Conservation (phyloP, 2,888 invertebrate genomes). For the Parochlus steinenii region DNA sequence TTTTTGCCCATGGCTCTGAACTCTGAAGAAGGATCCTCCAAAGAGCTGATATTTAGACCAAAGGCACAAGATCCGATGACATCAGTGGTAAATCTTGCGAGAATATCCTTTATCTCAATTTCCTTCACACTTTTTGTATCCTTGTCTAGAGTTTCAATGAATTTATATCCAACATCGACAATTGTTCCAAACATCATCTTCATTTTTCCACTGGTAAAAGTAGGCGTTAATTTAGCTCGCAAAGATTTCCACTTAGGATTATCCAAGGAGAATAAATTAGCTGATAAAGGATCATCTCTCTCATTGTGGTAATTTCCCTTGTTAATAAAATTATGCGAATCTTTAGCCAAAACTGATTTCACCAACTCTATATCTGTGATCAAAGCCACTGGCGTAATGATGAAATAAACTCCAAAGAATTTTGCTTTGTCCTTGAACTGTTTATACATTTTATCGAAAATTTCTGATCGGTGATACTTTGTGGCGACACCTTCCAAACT, state of each 20-base stretch:
- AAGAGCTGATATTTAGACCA: slow-evolving; percentile 40
- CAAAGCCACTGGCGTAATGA: slow-evolving; percentile 3
- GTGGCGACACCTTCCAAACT: background rate
- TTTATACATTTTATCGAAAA: slow-evolving; percentile 2
- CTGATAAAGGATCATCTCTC: too few species aligned
- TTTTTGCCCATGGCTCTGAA: slow-evolving; percentile 31
- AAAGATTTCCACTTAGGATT: too few species aligned
- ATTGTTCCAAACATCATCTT: too few species aligned
- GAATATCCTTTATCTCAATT: slow-evolving; percentile 38
- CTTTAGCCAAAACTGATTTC: slow-evolving; percentile 8
- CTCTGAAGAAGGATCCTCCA: slow-evolving; percentile 36
- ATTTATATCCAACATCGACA: too few species aligned
- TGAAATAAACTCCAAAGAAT: slow-evolving; percentile 7
- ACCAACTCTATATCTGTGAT: slow-evolving; percentile 8
- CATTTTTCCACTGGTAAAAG: too few species aligned
- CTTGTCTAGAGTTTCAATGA: too few species aligned
- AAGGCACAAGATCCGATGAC: slow-evolving; percentile 44
- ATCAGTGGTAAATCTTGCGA: slow-evolving; percentile 42
- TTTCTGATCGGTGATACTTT: background rate
- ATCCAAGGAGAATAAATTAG: too few species aligned
- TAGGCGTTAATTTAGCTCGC: too few species aligned
- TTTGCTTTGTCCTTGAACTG: slow-evolving; percentile 9
- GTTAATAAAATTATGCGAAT: slow-evolving; percentile 9
- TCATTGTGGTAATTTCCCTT: background rate
- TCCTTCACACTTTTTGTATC: too few species aligned